phyloP scores from a whole-genome alignment of 2,113 vertebrate species.

The Caracal caracal region DNA sequence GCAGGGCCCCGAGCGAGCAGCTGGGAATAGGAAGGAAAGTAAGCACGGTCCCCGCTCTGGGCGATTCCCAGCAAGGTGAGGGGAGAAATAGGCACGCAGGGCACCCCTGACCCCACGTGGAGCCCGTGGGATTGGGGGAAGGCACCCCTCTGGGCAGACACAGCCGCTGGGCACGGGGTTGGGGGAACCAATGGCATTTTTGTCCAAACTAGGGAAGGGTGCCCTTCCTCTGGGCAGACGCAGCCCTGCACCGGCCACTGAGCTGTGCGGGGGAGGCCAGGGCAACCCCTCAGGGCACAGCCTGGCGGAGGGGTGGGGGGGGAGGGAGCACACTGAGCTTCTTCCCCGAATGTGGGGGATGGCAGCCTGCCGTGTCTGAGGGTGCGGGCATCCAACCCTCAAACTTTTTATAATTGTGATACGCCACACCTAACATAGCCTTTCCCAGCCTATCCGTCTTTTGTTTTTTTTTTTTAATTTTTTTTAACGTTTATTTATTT shows the following conservation, averaged over 20 bases:
- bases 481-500: no score
- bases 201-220: neutral
- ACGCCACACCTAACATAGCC: neutral
- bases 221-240: neutral
- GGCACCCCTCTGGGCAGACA: neutral
- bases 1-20: neutral
- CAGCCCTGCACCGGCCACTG: neutral
- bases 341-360: neutral
- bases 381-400: neutral
- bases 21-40: neutral
- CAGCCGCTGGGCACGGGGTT: no score
- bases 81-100: neutral
- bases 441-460: no score
- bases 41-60: no score
- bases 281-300: accelerated
- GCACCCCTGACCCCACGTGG: accelerated
- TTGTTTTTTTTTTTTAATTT: no score
- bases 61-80: neutral
- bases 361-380: neutral
- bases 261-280: neutral
- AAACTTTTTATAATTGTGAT: neutral
- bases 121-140: neutral
- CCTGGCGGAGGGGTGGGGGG: no score
- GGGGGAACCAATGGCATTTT: neutral
- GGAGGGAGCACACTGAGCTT: accelerated